Base-by-base conservation (phyloP, 2,797 vertebrate species). In the Peromyscus aztecus region DNA sequence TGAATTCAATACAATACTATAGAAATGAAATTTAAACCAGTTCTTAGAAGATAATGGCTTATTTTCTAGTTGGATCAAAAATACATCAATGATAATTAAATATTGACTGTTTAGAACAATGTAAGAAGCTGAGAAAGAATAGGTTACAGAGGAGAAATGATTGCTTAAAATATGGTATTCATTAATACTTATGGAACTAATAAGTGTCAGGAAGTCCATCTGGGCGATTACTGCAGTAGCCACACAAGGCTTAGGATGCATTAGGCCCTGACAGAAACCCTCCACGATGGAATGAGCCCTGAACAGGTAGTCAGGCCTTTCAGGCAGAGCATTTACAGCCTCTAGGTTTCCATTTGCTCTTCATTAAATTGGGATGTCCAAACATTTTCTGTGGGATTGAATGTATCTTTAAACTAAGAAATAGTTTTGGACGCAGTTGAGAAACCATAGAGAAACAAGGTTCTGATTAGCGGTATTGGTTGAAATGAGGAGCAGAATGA, bases 51-150 rank as follows among this genome's bases (percentile, higher is more conserved):
- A 2, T 5, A 82, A 11, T 2, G 43, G 10, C 67, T 95, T 87
- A 37, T 77, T 81, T 93, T 97, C 46, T 92, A 89, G 31, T 82
- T 92, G 21, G 63, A 6, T 52, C n/a, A 80, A 89, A 93, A 77
- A 71, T 24, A 91, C 59, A 78, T 24, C 29, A 88, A 52, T n/a
- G 87, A 92, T 46, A 92, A 82, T 89, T 82, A 86, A 52, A 90
- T 55, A 90, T 24, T 81, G 81, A 55, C 4, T 55, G 17, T 61
- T 90, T 82, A 88, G 77, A 92, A 85, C 91, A 40, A 4, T 95
- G 4, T 63, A 59, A 93, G 59, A 73, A 89, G 10, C 55, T 87
- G 52, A 65, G 63, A 91, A 91, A 96, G 59, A 67, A 59, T 75
- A 55, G 34, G 69, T 67, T 59, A 24, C 12, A 49, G 52, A 76